Evolutionary conservation across 2,113 vertebrate species (phyloP).

Genomic region (Guaruba guarouba): DNA sequence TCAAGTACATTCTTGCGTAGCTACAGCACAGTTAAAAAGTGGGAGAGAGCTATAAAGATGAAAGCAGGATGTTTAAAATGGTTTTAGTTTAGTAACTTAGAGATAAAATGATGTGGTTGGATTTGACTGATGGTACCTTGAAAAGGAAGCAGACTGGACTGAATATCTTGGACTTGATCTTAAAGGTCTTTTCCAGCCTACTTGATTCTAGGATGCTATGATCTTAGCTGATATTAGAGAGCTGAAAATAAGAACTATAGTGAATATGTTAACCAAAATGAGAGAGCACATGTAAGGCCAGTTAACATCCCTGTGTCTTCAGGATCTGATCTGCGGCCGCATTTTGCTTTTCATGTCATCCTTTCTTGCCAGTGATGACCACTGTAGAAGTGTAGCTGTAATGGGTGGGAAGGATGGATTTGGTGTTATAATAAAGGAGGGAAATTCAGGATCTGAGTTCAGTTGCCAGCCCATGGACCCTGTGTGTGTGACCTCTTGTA

Average conservation of each 20-base stretch:
- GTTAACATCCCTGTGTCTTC: neutral
- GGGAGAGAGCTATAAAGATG: slow-evolving; percentile 46
- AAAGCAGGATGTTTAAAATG: slow-evolving; percentile 65
- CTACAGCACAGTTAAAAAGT: slow-evolving; percentile 43
- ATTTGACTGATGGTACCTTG: slow-evolving; percentile 32
- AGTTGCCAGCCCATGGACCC: neutral
- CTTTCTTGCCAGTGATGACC: neutral
- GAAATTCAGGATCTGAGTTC: neutral
- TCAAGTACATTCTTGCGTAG: slow-evolving; percentile 31
- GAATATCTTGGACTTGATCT: neutral
- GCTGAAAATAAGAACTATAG: neutral
- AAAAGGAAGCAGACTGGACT: slow-evolving; percentile 28
- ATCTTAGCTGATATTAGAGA: neutral
- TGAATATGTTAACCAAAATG: neutral
- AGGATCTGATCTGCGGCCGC: neutral
- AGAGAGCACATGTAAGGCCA: neutral
- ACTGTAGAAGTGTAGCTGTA: neutral
- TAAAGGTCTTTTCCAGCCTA: neutral
- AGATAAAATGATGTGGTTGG: slow-evolving; percentile 42
- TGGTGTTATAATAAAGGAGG: neutral
- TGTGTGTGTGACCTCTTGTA: neutral
- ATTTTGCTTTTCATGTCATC: neutral
- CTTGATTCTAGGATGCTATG: neutral
- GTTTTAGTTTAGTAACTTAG: slow-evolving; percentile 56
- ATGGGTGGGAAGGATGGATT: neutral